Base-by-base conservation (phyloP, 2,888 invertebrate species). In the Sesia bembeciformis region DNA sequence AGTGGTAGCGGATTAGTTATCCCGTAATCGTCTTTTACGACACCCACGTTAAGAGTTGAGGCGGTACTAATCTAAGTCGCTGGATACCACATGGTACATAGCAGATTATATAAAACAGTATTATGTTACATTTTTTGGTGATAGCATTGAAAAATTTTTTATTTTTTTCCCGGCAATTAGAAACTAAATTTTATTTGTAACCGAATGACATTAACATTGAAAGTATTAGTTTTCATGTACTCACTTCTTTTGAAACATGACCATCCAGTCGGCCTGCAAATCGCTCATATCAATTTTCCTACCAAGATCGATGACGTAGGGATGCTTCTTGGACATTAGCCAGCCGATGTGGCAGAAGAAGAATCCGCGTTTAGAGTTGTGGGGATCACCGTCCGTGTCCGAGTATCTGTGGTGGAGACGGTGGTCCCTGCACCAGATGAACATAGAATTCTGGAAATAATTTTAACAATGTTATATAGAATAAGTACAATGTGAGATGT, bases 341-440 rank as follows among this genome's bases (percentile, higher is more conserved):
- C 95, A 96, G 4, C 95, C 95, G 59, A 95, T 91, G 75, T 96
- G 95, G 0, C 94, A 91, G 78, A 95, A 95, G 84, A 95, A 95
- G 82, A 96, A 94, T 0, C 95, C 95, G 49, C 93, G 80, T 39
- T 81, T 90, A 1, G 93, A 90, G 69, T 94, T 94, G 74, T 94
- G 94, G 0, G 94, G 94, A 75, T 94, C 94, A 0, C 91, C 93
- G 66, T 93, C 91, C 0, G 78, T 78, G 59, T 80, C 79, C 0
- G 76, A 71, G 59, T 91, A 94, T 71, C 93, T 94, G 78, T 94
- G 94, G 69, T 94, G 94, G 62, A 92, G 91, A 50, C 94, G 84
- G 73, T 95, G 94, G 68, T 94, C 94, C 54, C 93, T 79, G 4
- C 90, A 91, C 94, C 94, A 94, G 56, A 92, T 91, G 70, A 91